phyloP scores from a whole-genome alignment of 2,113 vertebrate species.

The Saiga tatarica region DNA sequence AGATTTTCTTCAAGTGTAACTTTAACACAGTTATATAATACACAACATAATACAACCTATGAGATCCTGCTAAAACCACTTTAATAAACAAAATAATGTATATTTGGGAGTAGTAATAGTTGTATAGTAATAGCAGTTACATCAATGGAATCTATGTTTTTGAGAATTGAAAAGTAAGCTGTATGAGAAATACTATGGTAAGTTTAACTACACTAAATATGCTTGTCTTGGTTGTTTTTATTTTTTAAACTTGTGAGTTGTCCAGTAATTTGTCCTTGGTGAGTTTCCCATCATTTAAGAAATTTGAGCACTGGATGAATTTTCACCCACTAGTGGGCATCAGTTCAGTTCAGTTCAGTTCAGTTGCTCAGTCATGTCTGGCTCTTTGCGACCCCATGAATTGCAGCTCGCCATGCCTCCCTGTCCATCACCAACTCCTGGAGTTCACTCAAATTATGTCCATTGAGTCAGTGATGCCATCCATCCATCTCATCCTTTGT shows the following conservation, averaged over 20 bases:
- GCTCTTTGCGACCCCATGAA: too few relatives aligned
- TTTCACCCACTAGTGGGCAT: not conserved
- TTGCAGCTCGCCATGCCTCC: too few relatives aligned
- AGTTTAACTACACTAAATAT: not conserved
- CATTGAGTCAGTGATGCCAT: too few relatives aligned
- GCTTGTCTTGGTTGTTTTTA: not conserved
- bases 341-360: too few relatives aligned
- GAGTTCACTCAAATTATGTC: too few relatives aligned
- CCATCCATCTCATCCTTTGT: too few relatives aligned
- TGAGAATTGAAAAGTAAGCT: not conserved
- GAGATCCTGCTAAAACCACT: not conserved
- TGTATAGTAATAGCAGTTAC: not conserved
- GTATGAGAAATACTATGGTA: not conserved
- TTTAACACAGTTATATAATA: not conserved
- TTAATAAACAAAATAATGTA: not conserved
- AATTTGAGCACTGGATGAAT: not conserved
- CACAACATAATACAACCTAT: not conserved
- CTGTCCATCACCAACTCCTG: too few relatives aligned
- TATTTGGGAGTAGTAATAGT: not conserved
- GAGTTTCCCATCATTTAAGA: not conserved
- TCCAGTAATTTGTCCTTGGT: too few relatives aligned
- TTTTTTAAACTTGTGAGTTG: too few relatives aligned
- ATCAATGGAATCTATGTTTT: not conserved
- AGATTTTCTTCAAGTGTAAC: not conserved
- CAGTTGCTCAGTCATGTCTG: accelerated